Evolutionary conservation across 2,797 vertebrate species (phyloP).

Genomic region (Petrocephalus schoutedeni): DNA sequence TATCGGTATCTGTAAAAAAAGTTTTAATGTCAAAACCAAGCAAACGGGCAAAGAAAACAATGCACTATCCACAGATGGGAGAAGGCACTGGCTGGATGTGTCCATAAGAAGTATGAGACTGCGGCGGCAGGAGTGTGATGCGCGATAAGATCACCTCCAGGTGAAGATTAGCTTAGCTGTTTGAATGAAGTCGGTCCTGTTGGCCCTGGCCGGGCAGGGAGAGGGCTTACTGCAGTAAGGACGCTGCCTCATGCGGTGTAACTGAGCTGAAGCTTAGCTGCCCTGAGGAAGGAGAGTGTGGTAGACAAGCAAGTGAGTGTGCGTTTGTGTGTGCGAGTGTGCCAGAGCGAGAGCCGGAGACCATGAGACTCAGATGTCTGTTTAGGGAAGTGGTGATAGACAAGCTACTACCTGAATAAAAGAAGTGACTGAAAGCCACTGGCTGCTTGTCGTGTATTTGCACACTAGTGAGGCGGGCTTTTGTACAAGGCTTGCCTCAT

Average conservation of each 20-base stretch:
- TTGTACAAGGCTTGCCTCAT: background rate
- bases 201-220: background rate
- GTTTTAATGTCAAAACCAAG: constrained; percentile 23
- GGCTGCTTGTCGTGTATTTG: background rate
- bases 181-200: background rate
- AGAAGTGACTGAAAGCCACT: constrained; percentile 40
- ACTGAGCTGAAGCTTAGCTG: background rate
- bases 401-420: constrained; percentile 59
- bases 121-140: background rate
- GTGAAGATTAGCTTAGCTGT: background rate
- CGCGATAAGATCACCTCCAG: too few species aligned
- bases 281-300: background rate
- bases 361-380: constrained; percentile 4
- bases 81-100: background rate
- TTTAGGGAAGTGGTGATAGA: constrained; percentile 48
- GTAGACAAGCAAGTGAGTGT: background rate
- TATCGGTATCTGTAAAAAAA: constrained; percentile 38
- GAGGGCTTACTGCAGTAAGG: background rate
- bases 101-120: background rate
- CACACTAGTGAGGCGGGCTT: background rate
- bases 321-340: background rate
- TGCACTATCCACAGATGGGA: constrained; percentile 26
- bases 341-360: background rate
- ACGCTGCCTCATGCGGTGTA: background rate
- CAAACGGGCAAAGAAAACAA: constrained; percentile 4